Percentiles rank a stretch among this genome's conserved stretches.
Conservation (phyloP, 30 jellyfish, hydroid and myxozoan species). For the Calvadosia cruxmelitensis region DNA sequence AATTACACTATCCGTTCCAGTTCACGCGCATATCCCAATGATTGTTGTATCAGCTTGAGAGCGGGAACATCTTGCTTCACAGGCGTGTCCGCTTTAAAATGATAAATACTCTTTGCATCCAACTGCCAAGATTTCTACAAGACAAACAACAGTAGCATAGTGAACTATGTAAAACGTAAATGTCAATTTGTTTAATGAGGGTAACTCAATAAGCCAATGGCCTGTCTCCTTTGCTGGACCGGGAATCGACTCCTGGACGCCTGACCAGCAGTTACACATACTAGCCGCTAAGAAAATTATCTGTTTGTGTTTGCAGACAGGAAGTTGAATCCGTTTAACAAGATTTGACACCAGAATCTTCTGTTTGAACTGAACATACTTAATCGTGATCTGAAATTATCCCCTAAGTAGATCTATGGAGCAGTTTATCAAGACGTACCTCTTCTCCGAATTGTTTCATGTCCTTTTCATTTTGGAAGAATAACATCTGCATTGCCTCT, state of each 20-base stretch:
- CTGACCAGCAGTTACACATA: no score
- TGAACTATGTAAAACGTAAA: neutral
- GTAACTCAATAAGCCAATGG: neutral
- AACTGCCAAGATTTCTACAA: conserved; percentile 73
- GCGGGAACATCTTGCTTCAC: conserved; percentile 84
- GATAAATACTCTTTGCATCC: conserved; percentile 26
- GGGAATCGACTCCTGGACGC: neutral
- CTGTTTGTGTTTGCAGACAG: no score
- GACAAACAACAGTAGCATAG: neutral
- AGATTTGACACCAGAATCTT: no score
- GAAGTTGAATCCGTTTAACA: no score
- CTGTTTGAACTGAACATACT: no score
- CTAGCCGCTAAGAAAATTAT: no score
- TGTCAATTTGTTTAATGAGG: neutral
- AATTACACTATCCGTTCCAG: conserved; percentile 77
- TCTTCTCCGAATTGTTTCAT: conserved; percentile 42
- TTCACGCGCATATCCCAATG: conserved; percentile 89
- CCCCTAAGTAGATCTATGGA: no score
- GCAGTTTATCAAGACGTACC: conserved; percentile 25
- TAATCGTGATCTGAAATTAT: no score
- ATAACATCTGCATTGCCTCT: conserved; percentile 91
- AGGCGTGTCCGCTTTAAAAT: conserved; percentile 50
- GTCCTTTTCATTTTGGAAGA: conserved; percentile 47
- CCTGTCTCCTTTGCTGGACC: neutral
- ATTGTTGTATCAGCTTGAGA: conserved; percentile 57